These are phyloP conservation scores for Tetragnatha montana DNA, from an alignment of 2,888 invertebrate species.

Conservation along the genomic window DNA sequence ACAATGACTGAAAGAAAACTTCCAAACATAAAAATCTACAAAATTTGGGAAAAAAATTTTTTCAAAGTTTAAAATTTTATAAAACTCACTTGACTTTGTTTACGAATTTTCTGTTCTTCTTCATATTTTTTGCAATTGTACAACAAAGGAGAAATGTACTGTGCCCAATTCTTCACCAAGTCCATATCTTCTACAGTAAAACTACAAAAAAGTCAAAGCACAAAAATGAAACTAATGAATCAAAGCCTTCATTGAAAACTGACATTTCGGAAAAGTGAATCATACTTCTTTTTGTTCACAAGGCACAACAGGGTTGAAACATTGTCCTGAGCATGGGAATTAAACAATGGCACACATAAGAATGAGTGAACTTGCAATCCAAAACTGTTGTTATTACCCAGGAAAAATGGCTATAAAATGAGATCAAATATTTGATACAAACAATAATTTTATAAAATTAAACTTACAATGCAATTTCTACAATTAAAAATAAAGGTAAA, in stretches of 20 bases:
- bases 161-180: constrained; percentile 34
- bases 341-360: constrained; percentile 61
- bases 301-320: constrained; percentile 56
- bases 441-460: no score
- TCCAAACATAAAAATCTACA: neutral
- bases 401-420: constrained; percentile 27
- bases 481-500: no score
- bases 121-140: constrained; percentile 36
- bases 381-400: constrained; percentile 43
- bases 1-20: constrained; percentile 38
- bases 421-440: neutral
- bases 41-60: neutral
- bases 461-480: no score
- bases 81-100: constrained; percentile 54
- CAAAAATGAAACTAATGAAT: neutral
- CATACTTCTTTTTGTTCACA: constrained; percentile 64
- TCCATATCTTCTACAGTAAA: constrained; percentile 61
- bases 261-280: neutral
- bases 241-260: neutral
- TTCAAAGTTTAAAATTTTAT: neutral
- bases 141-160: constrained; percentile 55
- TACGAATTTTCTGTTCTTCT: constrained; percentile 61
- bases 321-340: constrained; percentile 27
- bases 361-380: constrained; percentile 47
- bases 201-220: constrained; percentile 27